Conservation (phyloP, 2,797 vertebrate genomes). For the Allobates femoralis region DNA sequence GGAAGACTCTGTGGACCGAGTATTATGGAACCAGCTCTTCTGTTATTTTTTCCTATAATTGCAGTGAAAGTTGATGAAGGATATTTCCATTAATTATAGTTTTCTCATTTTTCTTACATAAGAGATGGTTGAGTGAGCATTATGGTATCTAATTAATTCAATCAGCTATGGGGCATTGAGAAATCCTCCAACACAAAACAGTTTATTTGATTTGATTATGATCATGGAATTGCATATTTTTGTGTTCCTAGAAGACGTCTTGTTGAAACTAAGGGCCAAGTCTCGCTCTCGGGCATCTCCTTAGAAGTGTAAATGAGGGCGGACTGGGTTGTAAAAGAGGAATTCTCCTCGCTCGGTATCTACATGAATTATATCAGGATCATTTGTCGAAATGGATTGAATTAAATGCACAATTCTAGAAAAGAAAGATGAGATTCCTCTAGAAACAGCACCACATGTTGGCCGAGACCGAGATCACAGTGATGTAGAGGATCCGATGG, state of each 20-base stretch:
- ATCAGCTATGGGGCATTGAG: neutral
- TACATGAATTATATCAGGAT: neutral
- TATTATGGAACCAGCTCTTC: neutral
- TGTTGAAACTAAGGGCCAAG: neutral
- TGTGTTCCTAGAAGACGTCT: constrained; percentile 7
- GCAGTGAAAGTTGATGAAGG: neutral
- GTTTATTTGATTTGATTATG: constrained; percentile 4
- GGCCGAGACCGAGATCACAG: neutral
- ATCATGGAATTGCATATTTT: neutral
- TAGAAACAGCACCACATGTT: neutral
- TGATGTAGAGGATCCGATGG: too few species aligned
- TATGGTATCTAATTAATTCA: neutral
- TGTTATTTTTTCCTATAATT: neutral
- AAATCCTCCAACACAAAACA: neutral
- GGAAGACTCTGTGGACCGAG: too few species aligned
- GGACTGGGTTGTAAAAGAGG: neutral
- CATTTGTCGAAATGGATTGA: neutral
- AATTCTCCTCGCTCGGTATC: neutral
- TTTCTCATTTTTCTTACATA: too few species aligned
- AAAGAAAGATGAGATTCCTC: neutral
- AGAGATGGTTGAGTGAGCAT: too few species aligned
- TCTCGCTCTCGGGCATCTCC: neutral
- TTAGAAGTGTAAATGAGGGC: neutral
- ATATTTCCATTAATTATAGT: neutral
- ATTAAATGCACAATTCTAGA: neutral